Evolutionary conservation across 37 sponge, comb jelly and placozoan genomes (phyloP).

Genomic region (Oscarella lobularis): DNA sequence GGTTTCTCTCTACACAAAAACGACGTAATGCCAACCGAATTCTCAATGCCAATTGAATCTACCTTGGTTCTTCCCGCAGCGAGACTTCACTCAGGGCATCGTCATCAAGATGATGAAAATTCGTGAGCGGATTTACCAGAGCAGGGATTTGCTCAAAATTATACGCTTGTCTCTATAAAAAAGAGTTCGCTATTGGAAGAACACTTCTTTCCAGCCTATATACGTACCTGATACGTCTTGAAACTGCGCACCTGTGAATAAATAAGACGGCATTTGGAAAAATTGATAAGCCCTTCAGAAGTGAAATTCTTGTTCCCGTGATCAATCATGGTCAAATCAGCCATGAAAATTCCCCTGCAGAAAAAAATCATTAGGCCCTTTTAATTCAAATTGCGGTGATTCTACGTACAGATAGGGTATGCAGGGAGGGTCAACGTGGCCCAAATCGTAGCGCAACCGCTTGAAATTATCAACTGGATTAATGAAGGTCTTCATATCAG

Average conservation of each 20-base stretch:
- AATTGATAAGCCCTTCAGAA: slow-evolving; percentile 75
- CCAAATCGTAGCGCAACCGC: slow-evolving; percentile 55
- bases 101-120: slow-evolving; percentile 58
- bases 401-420: slow-evolving; percentile 84
- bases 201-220: too few relatives aligned
- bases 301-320: slow-evolving; percentile 75
- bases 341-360: slow-evolving; percentile 85
- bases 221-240: slow-evolving; percentile 67
- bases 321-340: slow-evolving; percentile 81
- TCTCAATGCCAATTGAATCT: too few relatives aligned
- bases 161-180: slow-evolving; percentile 47
- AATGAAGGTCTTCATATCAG: slow-evolving; percentile 53
- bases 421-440: slow-evolving; percentile 55
- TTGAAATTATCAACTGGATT: slow-evolving; percentile 63
- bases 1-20: too few relatives aligned
- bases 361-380: neutral
- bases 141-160: slow-evolving; percentile 77
- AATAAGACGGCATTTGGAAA: slow-evolving; percentile 83
- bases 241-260: slow-evolving; percentile 70
- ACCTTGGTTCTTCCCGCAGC: slow-evolving; percentile 62
- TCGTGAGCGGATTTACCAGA: slow-evolving; percentile 43
- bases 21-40: too few relatives aligned
- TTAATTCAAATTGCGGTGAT: too few relatives aligned
- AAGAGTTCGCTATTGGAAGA: slow-evolving; percentile 7
- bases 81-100: slow-evolving; percentile 83